Percentiles rank a stretch among this genome's conserved stretches.
phyloP scores from a whole-genome alignment of 2,888 invertebrate species.

The Ctena decussata region DNA sequence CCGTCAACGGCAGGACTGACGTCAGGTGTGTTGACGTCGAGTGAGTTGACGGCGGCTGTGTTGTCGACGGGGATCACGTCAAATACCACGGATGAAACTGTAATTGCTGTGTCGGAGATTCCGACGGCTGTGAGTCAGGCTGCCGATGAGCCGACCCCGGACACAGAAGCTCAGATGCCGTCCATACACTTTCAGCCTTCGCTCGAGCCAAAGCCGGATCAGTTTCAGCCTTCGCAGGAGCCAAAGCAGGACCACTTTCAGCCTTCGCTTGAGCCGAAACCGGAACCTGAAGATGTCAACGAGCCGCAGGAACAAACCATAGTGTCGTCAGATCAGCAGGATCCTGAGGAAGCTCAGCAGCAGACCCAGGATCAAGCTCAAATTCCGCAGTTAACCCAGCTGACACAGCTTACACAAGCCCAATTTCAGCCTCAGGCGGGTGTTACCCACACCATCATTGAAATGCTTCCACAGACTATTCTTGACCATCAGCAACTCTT shows the following conservation, averaged over 20 bases:
- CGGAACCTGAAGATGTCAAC: not conserved
- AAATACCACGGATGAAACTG: not conserved
- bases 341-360: not conserved
- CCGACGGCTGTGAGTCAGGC: constrained; percentile 50
- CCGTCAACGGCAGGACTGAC: constrained; percentile 47
- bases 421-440: constrained; percentile 26
- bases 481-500: constrained; percentile 59
- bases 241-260: too few relatives aligned
- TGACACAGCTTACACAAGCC: not conserved
- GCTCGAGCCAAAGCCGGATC: too few relatives aligned
- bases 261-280: too few relatives aligned
- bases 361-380: too few relatives aligned
- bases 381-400: not conserved
- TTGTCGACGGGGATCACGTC: constrained; percentile 24
- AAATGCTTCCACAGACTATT: constrained; percentile 61
- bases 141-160: constrained; percentile 32
- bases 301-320: not conserved
- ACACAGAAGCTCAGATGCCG: constrained; percentile 33
- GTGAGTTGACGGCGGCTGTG: constrained; percentile 19
- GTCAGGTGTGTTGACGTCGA: constrained; percentile 26
- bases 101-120: constrained; percentile 42
- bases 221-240: too few relatives aligned
- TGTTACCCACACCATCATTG: constrained; percentile 55
- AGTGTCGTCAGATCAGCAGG: not conserved
- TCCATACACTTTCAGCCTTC: not conserved